A percentile compares a stretch with the other conserved stretches of the same genome.
Conservation (phyloP, 2,113 vertebrate species). For the Anhinga rufa region DNA sequence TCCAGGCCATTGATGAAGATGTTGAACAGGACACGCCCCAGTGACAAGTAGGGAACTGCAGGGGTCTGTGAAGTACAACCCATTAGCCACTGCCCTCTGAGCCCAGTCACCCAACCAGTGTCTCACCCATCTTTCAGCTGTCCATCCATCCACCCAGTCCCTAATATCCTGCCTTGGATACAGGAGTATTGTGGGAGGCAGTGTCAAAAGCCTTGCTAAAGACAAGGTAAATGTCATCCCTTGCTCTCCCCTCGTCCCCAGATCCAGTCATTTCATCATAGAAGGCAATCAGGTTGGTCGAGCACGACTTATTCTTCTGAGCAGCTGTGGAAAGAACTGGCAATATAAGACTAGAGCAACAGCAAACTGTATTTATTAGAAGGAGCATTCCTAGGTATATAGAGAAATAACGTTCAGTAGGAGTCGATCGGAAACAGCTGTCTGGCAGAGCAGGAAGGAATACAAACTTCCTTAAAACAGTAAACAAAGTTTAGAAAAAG, state of each 20-base stretch:
- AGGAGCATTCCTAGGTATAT: neutral
- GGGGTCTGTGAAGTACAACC: neutral
- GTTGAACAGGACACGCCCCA: neutral
- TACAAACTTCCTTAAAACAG: neutral
- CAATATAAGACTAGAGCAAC: neutral
- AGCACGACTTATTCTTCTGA: neutral
- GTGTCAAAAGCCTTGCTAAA: neutral
- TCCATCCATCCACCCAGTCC: too few relatives aligned
- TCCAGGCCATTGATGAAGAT: neutral
- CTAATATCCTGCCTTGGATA: neutral
- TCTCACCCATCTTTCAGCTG: neutral
- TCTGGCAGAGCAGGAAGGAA: neutral
- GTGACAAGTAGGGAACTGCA: neutral
- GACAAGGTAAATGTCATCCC: neutral
- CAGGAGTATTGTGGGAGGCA: neutral
- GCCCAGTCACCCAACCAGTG: neutral
- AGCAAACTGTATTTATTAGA: neutral
- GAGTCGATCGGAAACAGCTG: neutral
- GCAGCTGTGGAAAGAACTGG: neutral
- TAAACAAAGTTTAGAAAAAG: neutral
- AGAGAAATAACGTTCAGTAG: neutral
- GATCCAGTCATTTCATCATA: neutral
- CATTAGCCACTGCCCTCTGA: neutral
- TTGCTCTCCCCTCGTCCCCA: neutral
- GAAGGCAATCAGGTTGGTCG: neutral